Percentiles rank a stretch among this genome's conserved stretches.
phyloP scores from a whole-genome alignment of 2,113 vertebrate species.

The Alethe diademata region DNA sequence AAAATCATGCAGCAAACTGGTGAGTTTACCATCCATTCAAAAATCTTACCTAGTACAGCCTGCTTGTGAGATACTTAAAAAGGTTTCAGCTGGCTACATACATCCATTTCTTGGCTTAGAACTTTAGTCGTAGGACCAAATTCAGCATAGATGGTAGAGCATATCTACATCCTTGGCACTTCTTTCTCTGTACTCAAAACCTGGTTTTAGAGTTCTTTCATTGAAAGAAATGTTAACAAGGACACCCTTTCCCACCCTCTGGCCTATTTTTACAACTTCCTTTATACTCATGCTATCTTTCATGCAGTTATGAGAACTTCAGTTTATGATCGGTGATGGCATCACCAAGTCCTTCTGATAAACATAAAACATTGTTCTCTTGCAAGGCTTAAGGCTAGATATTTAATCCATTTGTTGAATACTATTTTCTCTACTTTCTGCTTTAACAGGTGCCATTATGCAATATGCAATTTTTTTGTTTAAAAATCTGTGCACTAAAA shows the following conservation, averaged over 20 bases:
- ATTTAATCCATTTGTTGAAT: background rate
- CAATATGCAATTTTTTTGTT: background rate
- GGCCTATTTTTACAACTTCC: background rate
- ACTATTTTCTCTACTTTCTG: background rate
- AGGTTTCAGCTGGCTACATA: background rate
- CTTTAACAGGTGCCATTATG: background rate
- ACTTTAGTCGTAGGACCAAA: background rate
- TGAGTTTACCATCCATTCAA: background rate
- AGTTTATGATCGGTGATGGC: background rate
- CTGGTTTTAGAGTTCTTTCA: background rate
- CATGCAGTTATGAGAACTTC: background rate
- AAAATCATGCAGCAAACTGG: background rate
- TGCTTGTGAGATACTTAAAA: background rate
- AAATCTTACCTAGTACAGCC: background rate
- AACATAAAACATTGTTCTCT: background rate
- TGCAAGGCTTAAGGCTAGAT: background rate
- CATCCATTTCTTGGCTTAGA: background rate
- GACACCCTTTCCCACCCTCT: background rate
- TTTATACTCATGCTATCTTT: background rate
- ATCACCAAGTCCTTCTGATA: background rate
- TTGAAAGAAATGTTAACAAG: background rate
- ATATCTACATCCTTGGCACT: background rate
- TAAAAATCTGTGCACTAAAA: background rate
- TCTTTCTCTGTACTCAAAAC: background rate
- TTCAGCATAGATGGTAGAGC: background rate